Base-by-base conservation (phyloP, 1,140 invertebrate species). In the Dendroctonus ponderosae region DNA sequence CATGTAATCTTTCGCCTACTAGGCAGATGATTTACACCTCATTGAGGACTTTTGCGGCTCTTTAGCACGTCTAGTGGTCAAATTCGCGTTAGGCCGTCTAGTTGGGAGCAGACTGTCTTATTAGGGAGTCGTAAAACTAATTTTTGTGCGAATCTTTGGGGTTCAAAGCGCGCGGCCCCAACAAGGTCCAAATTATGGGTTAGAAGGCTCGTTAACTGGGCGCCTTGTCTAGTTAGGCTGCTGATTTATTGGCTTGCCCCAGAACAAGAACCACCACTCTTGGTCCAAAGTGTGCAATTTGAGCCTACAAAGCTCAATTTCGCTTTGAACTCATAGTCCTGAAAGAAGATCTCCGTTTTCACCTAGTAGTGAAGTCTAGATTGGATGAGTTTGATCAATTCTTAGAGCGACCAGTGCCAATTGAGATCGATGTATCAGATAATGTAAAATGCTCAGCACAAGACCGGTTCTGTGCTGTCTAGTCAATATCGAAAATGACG, bases 151-250 rank as follows among this genome's bases (percentile, higher is more conserved):
- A 68, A 68, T 41, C 46, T 62, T 57, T 9, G 26, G 44, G 41
- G 8, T 68, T 63, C 42, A 58, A 59, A 67, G 66, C 58, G 57
- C 66, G 53, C 51, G 51, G 49, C 44, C 58, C 58, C 7, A 67
- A 67, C 58, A 62, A 62, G 66, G 65, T 46, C 66, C 43, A 74
- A 74, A 74, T 74, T 74, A 74, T 60, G 71, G 73, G 73, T 69
- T 73, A 64, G 61, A 54, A 73, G 58, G 66, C 73, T 74, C 70
- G 73, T 74, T 74, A 73, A 67, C 71, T 64, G 72, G 73, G 72
- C 73, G 73, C 73, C 73, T 66, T 73, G 73, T 74, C 73, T 74
- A 74, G 73, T 74, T 74, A 74, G 51, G 63, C 50, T 53, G 3
- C 62, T 74, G 73, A 74, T 74, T 74, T 74, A 74, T 72, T 49